A percentile compares a stretch with the other conserved stretches of the same genome.
These are phyloP conservation scores for Colletes latitarsis DNA, from an alignment of 1,140 invertebrate genomes.

Conservation along the genomic window DNA sequence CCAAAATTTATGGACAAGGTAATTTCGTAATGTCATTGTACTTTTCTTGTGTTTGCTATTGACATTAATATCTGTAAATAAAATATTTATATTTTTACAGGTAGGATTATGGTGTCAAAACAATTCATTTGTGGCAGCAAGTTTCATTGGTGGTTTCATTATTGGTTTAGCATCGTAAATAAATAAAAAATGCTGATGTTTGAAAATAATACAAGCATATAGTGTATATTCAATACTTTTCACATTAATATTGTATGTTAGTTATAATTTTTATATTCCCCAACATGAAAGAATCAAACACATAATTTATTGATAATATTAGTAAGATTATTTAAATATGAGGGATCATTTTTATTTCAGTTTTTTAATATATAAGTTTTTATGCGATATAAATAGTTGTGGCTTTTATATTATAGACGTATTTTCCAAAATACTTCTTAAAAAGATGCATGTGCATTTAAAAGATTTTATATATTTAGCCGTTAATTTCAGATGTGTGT, in stretches of 20 bases:
- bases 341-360: neutral
- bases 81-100: conserved; percentile 81
- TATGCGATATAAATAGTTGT: conserved; percentile 2
- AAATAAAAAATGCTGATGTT: conserved; percentile 38
- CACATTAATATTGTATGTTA: conserved; percentile 22
- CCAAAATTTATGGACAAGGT: conserved; percentile 91
- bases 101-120: conserved; percentile 87
- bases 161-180: conserved; percentile 87
- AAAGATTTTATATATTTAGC: neutral
- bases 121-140: conserved; percentile 89
- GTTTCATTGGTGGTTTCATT: conserved; percentile 93
- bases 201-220: conserved; percentile 29
- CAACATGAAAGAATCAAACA: neutral
- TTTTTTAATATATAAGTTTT: conserved; percentile 16
- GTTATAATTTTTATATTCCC: conserved; percentile 2
- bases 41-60: conserved; percentile 38
- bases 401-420: conserved; percentile 17
- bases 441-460: conserved; percentile 23
- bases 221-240: conserved; percentile 31
- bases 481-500: neutral
- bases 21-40: conserved; percentile 52
- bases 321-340: conserved; percentile 2
- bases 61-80: neutral
- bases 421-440: conserved; percentile 15
- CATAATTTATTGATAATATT: conserved; percentile 21